phyloP scores from a whole-genome alignment of 1,140 invertebrate species.

The Drosophila pseudoobscura region DNA sequence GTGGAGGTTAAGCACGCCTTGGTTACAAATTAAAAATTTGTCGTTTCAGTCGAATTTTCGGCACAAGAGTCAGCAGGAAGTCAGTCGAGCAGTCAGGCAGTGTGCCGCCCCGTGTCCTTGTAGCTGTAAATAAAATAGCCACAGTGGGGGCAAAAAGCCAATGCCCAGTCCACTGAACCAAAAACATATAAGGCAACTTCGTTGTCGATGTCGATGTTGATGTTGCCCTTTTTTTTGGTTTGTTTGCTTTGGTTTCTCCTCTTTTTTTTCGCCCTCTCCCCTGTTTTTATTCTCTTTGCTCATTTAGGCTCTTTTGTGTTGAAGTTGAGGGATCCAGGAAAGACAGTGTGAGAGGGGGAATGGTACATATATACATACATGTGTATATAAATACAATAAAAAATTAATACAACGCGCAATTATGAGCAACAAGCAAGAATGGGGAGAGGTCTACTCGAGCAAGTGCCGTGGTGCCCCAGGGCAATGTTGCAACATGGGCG shows the following conservation, averaged over 20 bases:
- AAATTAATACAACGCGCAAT: constrained; percentile 55
- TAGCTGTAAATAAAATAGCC: constrained; percentile 27
- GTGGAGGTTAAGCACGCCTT: constrained; percentile 44
- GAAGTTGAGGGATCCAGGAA: constrained; percentile 7
- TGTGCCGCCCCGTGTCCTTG: constrained; percentile 24
- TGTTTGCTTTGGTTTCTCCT: constrained; percentile 32
- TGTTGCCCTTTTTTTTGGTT: constrained; percentile 45
- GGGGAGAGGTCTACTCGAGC: not conserved
- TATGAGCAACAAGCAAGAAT: constrained; percentile 35
- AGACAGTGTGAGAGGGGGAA: not conserved
- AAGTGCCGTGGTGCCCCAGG: constrained; percentile 21
- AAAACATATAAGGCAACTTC: constrained; percentile 32
- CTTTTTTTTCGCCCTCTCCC: not conserved
- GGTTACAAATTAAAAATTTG: constrained; percentile 78
- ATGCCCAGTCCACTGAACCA: constrained; percentile 13
- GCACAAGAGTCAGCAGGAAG: constrained; percentile 42
- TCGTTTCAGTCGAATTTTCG: constrained; percentile 67
- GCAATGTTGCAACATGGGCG: constrained; percentile 38
- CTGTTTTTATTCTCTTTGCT: constrained; percentile 24
- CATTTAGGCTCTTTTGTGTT: constrained; percentile 58
- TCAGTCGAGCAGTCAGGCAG: constrained; percentile 27
- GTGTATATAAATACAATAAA: constrained; percentile 47
- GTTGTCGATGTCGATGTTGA: constrained; percentile 20
- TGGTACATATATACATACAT: no score
- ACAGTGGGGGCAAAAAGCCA: constrained; percentile 7